Evolutionary conservation across 2,888 invertebrate genomes (phyloP).

Genomic region (Bedellia somnulentella): DNA sequence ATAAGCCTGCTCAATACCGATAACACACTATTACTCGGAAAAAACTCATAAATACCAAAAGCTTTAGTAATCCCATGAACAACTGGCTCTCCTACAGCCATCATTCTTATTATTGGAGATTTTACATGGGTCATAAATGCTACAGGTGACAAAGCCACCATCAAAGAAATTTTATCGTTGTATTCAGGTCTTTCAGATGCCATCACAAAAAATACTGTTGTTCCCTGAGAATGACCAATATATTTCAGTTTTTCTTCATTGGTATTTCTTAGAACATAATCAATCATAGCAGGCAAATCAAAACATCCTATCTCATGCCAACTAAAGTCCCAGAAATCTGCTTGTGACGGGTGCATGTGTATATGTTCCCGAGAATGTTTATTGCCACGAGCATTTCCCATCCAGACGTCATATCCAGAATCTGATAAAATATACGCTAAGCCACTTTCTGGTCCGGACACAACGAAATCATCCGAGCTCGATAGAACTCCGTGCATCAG

Average conservation of each 20-base stretch:
- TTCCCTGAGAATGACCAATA: slow-evolving; percentile 73
- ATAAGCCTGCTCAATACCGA: slow-evolving; percentile 32
- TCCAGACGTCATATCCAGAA: slow-evolving; percentile 74
- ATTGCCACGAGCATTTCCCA: slow-evolving; percentile 78
- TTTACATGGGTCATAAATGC: slow-evolving; percentile 44
- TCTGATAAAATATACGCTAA: slow-evolving; percentile 55
- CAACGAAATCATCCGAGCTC: slow-evolving; percentile 31
- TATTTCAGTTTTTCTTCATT: slow-evolving; percentile 59
- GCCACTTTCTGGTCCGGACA: slow-evolving; percentile 25
- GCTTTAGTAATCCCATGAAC: slow-evolving; percentile 19
- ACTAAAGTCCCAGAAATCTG: slow-evolving; percentile 69
- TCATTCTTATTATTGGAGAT: slow-evolving; percentile 26
- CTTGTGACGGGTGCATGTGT: slow-evolving; percentile 25
- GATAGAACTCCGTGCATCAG: slow-evolving; percentile 36
- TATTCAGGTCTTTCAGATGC: slow-evolving; percentile 53
- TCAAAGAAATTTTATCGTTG: slow-evolving; percentile 53
- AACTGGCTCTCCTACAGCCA: slow-evolving; percentile 21
- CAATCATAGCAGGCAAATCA: slow-evolving; percentile 81
- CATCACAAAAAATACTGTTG: slow-evolving; percentile 62
- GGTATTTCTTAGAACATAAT: slow-evolving; percentile 63
- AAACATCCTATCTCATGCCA: slow-evolving; percentile 79
- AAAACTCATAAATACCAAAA: slow-evolving; percentile 64
- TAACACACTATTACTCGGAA: slow-evolving; percentile 59
- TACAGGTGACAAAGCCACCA: slow-evolving; percentile 63
- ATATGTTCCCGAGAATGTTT: slow-evolving; percentile 63